Conservation (phyloP, 1,140 invertebrate species). For the Heliothis subflexa region DNA sequence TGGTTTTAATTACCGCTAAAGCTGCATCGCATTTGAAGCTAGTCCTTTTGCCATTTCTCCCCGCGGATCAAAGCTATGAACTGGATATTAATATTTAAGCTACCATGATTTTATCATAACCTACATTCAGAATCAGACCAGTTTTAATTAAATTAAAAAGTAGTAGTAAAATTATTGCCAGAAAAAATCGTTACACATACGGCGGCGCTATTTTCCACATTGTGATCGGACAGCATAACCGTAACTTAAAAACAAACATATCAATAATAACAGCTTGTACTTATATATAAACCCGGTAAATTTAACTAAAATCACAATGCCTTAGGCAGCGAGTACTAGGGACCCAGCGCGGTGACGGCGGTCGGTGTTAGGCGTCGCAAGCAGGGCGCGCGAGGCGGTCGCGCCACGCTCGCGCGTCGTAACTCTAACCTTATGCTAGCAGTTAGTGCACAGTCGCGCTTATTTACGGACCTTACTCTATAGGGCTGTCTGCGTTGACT, state of each 20-base stretch:
- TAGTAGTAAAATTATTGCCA: background rate
- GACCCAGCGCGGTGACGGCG: constrained; percentile 49
- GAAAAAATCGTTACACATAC: constrained; percentile 11
- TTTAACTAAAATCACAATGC: constrained; percentile 79
- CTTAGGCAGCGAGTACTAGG: constrained; percentile 59
- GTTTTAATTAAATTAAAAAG: background rate
- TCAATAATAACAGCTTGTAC: constrained; percentile 74
- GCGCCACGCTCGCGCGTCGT: constrained; percentile 34
- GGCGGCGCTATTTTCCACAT: constrained; percentile 4
- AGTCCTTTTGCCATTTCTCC: background rate
- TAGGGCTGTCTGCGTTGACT: constrained; percentile 59
- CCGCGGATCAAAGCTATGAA: background rate
- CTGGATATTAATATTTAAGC: background rate
- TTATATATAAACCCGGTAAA: constrained; percentile 65
- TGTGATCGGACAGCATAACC: constrained; percentile 32
- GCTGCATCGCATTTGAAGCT: background rate
- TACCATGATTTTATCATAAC: too few species aligned
- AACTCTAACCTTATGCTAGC: constrained; percentile 63
- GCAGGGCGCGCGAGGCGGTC: constrained; percentile 67
- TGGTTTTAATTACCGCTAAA: constrained; percentile 8
- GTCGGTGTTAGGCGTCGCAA: constrained; percentile 51
- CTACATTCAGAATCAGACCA: background rate
- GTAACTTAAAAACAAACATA: constrained; percentile 46
- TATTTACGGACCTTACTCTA: constrained; percentile 54
- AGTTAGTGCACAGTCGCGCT: constrained; percentile 75